Percentiles rank a stretch among this genome's conserved stretches.
phyloP scores from a whole-genome alignment of 2,888 invertebrate species.

The Adelphocoris suturalis region DNA sequence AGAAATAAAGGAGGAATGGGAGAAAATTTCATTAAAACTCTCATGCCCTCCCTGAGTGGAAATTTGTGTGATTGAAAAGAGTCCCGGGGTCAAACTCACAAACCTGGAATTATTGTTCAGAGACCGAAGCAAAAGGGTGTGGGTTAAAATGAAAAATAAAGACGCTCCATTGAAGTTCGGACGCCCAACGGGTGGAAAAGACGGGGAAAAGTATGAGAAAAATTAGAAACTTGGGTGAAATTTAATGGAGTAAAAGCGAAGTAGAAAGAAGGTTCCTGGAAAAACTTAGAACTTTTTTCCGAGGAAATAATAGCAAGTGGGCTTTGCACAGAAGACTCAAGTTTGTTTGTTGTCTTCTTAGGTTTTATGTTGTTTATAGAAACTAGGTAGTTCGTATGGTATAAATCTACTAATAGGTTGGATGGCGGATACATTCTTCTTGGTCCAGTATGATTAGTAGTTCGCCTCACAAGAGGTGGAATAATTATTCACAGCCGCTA shows the following conservation, averaged over 20 bases:
- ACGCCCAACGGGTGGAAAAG: not conserved
- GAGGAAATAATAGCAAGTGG: no score
- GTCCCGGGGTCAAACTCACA: slow-evolving; percentile 10
- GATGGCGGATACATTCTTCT: no score
- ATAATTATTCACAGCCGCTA: no score
- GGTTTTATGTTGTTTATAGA: no score
- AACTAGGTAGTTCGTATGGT: no score
- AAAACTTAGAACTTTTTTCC: not conserved
- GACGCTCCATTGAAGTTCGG: slow-evolving; percentile 33
- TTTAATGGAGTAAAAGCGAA: slow-evolving; percentile 29
- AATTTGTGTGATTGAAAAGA: slow-evolving; percentile 27
- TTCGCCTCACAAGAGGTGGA: no score
- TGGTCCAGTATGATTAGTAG: no score
- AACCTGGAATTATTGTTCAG: slow-evolving; percentile 26
- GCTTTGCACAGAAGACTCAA: no score
- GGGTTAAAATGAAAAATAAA: slow-evolving; percentile 16
- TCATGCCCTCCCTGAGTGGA: slow-evolving; percentile 2
- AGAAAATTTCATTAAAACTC: slow-evolving; percentile 36
- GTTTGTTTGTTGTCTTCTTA: no score
- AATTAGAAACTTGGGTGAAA: slow-evolving; percentile 13
- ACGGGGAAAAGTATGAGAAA: not conserved
- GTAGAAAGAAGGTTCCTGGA: not conserved
- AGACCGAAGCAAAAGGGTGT: not conserved
- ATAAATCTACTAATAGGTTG: no score
- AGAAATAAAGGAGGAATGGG: not conserved